Evolutionary conservation across 2,888 invertebrate species (phyloP), one percentile per base, ranked within the genome.

Genomic region (Diaphora mendica): DNA sequence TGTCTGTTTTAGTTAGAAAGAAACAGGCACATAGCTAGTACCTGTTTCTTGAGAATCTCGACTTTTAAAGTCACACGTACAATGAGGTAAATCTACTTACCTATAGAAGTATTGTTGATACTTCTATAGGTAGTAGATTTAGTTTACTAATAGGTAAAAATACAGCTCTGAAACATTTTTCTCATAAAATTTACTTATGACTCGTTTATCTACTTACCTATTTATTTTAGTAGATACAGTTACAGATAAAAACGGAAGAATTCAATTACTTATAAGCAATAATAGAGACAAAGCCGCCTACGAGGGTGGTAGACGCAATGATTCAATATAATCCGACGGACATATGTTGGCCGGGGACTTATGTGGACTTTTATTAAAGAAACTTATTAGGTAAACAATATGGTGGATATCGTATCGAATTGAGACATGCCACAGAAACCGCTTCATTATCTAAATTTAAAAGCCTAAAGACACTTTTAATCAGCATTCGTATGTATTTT

Each of bases 321-420:
- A 91, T 92, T 92, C 90, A 91, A 92, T 92, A 93, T 94, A 92
- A 93, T 91, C 93, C 91, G 77, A 82, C 81, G 84, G 78, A 91
- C 94, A 94, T 93, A 92, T 94, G 95, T 93, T 88, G 88, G 80
- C 79, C 82, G 77, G 75, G 80, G 87, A 87, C 89, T 91, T 91
- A 89, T 89, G 88, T 77, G 86, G 90, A 89, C 89, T 91, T 92
- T 91, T 94, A 94, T 93, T 92, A 92, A 94, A 92, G 87, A 81
- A 81, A 91, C 89, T 90, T 91, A 91, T 91, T 90, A 87, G 88
- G 88, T 73, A 88, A 88, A 89, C 90, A 90, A 89, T 89, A 88
- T 85, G 79, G 83, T 77, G 73, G 71, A 59, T 82, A 80, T 76
- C 75, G 75, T 78, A 73, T 78, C 80, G 72, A 71, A 79, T 77